Percentiles rank a stretch among this genome's conserved stretches.
Conservation (phyloP, 2,888 invertebrate genomes). For the Tolmerus cingulatus region DNA sequence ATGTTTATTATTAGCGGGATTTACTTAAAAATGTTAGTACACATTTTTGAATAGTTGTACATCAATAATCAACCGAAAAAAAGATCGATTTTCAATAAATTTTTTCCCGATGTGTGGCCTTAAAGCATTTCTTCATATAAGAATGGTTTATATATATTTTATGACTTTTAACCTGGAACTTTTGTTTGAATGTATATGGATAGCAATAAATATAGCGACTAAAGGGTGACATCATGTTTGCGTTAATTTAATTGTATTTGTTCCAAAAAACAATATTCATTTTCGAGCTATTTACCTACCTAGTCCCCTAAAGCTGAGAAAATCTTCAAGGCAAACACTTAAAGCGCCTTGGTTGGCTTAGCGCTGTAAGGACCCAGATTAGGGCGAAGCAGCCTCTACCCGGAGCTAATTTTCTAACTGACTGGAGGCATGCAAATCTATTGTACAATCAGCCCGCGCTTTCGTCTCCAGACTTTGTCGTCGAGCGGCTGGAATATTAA, state of each 20-base stretch:
- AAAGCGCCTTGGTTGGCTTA: not conserved
- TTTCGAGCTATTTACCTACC: not conserved
- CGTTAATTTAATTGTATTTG: not conserved
- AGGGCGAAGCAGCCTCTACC: not conserved
- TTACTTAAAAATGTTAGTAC: too few species aligned
- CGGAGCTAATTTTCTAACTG: slow-evolving; percentile 30
- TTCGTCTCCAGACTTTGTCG: not conserved
- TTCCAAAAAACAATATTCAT: not conserved
- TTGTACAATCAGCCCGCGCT: not conserved
- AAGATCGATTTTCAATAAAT: too few species aligned
- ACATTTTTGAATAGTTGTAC: too few species aligned
- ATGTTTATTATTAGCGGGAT: too few species aligned
- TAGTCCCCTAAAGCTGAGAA: not conserved
- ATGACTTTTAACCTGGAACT: too few species aligned
- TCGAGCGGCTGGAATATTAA: slow-evolving; percentile 5
- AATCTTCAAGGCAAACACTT: not conserved
- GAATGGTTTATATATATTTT: too few species aligned
- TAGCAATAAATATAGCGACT: not conserved
- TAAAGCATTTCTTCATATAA: too few species aligned
- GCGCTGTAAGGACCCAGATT: not conserved
- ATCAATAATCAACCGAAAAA: too few species aligned
- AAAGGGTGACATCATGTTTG: not conserved
- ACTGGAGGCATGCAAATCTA: slow-evolving; percentile 31
- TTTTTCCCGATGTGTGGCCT: too few species aligned
- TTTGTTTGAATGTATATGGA: too few species aligned